phyloP scores from a whole-genome alignment of 2,113 vertebrate species.

The Microcebus griseorufus region DNA sequence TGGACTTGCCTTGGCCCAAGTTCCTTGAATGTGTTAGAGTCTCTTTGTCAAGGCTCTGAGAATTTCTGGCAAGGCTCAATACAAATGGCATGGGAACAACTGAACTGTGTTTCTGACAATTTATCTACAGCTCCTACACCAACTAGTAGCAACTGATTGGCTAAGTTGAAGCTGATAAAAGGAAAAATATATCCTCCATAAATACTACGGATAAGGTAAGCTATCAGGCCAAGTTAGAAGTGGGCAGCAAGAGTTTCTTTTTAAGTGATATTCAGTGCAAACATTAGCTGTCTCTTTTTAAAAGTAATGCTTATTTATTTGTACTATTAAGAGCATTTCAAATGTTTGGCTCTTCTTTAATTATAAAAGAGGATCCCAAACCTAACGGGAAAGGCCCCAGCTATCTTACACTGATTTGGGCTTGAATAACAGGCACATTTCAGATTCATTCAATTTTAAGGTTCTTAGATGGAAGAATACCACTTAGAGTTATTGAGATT shows the following conservation, averaged over 20 bases:
- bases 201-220: not conserved
- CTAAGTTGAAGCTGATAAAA: conserved; percentile 42
- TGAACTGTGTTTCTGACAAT: conserved; percentile 41
- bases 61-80: conserved; percentile 47
- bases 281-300: not conserved
- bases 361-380: conserved; percentile 7
- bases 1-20: conserved; percentile 51
- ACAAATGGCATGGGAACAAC: conserved; percentile 41
- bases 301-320: not conserved
- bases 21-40: conserved; percentile 66
- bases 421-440: not conserved
- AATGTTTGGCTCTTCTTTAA: not conserved
- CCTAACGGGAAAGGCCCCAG: not conserved
- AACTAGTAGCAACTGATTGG: not conserved
- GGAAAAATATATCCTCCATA: not conserved
- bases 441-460: conserved; percentile 11
- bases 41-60: conserved; percentile 25
- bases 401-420: not conserved
- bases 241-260: conserved; percentile 21
- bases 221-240: conserved; percentile 16
- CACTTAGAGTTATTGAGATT: not conserved
- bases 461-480: not conserved
- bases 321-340: conserved; percentile 20
- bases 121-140: conserved; percentile 23
- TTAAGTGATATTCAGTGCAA: conserved; percentile 34